Base-by-base conservation (phyloP, 2,797 vertebrate species). In the Syncerus caffer region DNA sequence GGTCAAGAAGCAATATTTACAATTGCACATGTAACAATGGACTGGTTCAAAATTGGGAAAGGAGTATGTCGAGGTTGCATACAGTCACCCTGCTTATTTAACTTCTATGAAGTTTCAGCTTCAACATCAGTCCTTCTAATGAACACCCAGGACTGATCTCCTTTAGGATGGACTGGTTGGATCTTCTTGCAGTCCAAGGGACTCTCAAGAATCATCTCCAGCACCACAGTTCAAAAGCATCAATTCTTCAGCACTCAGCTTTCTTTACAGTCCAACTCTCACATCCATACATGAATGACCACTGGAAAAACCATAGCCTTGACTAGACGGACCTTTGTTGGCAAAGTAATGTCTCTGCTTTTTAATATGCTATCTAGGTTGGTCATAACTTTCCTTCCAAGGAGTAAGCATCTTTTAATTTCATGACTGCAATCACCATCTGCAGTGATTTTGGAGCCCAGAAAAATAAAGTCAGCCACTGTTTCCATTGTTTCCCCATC, bases 161-260 rank as follows among this genome's bases (percentile, higher is more conserved):
- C 15, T 34, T n/a, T 64, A n/a, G 31, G 62, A 64, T n/a, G 62
- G 62, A 19, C 62, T 34, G 31, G 31, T n/a, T 10, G 16, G 62
- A 64, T 64, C 16, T 4, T 2, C 31, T 64, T 64, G 31, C 31
- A n/a, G 8, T 64, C 31, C 62, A 64, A n/a, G 16, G 8, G 62
- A n/a, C 4, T 64, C 31, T 64, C 62, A n/a, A n/a, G 62, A 64
- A 2, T 64, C 62, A n/a, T 64, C 62, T 64, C 31, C 31, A 64
- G 2, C 16, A 64, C 16, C 4, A 19, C 16, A n/a, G 16, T 64
- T 64, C 62, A n/a, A 64, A n/a, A 64, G 16, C 31, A 64, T 64
- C 16, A n/a, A 0, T 64, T 64, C 4, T 64, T 64, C 13, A 0
- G 31, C 0, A 0, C 62, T 64, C 31, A 64, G 31, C 62, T 19